Evolutionary conservation across 2,113 vertebrate genomes (phyloP).

Genomic region (Lucifuga dentata): DNA sequence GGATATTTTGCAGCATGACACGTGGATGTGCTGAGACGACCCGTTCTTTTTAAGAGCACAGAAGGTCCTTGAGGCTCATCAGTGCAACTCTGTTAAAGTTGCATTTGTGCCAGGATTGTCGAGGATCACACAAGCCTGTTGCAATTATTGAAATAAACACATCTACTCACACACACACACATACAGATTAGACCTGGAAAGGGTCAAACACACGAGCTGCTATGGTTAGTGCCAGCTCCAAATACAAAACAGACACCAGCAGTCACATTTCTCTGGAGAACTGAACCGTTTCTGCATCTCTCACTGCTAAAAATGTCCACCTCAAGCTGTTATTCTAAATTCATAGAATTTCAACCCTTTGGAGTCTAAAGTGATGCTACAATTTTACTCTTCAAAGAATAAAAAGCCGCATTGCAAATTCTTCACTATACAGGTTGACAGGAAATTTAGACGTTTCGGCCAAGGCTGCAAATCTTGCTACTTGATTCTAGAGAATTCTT

Average conservation of each 20-base stretch:
- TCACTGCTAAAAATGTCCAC: conserved; percentile 61
- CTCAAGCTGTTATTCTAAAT: neutral
- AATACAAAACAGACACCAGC: conserved; percentile 25
- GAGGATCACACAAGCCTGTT: conserved; percentile 29
- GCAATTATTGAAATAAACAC: conserved; percentile 18
- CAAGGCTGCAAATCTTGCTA: no score
- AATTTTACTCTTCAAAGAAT: no score
- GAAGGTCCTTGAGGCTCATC: conserved; percentile 2
- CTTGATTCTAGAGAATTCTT: no score
- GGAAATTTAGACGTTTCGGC: no score
- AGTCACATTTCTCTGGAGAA: conserved; percentile 8
- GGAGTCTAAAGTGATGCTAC: no score
- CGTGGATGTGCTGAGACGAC: conserved; percentile 36
- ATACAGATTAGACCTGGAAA: conserved; percentile 17
- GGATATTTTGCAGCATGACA: neutral
- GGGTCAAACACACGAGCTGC: conserved; percentile 5
- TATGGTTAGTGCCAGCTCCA: conserved; percentile 58
- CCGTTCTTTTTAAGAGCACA: conserved; percentile 56
- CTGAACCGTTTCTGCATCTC: conserved; percentile 21
- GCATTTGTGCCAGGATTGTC: neutral
- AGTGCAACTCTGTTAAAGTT: conserved; percentile 30
- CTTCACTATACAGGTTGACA: no score
- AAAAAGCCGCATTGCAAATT: no score
- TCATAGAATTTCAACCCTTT: no score
- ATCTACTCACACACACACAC: conserved; percentile 17